These are phyloP conservation scores for Minunthozetes semirufus DNA, from an alignment of 2,888 invertebrate genomes.

Conservation along the genomic window DNA sequence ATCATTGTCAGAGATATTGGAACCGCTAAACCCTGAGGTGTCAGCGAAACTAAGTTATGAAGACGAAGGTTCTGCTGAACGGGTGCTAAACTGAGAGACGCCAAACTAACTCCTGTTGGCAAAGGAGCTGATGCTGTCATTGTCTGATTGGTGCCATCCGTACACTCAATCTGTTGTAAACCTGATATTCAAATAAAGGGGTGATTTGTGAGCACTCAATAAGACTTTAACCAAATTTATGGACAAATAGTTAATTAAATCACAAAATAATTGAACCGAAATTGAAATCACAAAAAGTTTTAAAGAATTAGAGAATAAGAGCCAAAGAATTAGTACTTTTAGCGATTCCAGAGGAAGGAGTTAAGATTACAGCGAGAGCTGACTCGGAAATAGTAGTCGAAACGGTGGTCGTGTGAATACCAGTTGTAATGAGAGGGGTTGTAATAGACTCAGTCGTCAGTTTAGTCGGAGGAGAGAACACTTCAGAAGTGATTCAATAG, in stretches of 20 bases:
- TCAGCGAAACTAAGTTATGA: slow-evolving; percentile 32
- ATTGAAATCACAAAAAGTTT: not conserved
- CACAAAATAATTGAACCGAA: not conserved
- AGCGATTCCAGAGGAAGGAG: slow-evolving; percentile 14
- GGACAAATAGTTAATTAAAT: no score
- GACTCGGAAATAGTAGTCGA: slow-evolving; percentile 6
- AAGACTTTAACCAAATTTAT: no score
- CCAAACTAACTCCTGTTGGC: slow-evolving; percentile 29
- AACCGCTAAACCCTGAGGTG: slow-evolving; percentile 31
- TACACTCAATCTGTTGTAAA: slow-evolving; percentile 3
- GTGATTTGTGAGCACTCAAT: no score
- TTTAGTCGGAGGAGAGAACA: slow-evolving; percentile 7
- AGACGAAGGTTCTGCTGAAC: slow-evolving; percentile 30
- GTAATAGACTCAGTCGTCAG: not conserved
- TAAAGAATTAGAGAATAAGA: not conserved
- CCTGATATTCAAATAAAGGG: not conserved
- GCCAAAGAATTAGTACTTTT: not conserved
- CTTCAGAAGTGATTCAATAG: not conserved
- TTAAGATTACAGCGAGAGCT: slow-evolving; percentile 24
- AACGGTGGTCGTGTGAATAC: slow-evolving; percentile 12
- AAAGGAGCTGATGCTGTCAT: slow-evolving; percentile 12
- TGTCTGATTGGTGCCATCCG: not conserved
- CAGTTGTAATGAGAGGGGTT: not conserved
- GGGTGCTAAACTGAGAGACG: slow-evolving; percentile 21
- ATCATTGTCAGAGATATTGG: slow-evolving; percentile 36